phyloP scores from a whole-genome alignment of 2,888 invertebrate species.

The Nomada ferruginata region DNA sequence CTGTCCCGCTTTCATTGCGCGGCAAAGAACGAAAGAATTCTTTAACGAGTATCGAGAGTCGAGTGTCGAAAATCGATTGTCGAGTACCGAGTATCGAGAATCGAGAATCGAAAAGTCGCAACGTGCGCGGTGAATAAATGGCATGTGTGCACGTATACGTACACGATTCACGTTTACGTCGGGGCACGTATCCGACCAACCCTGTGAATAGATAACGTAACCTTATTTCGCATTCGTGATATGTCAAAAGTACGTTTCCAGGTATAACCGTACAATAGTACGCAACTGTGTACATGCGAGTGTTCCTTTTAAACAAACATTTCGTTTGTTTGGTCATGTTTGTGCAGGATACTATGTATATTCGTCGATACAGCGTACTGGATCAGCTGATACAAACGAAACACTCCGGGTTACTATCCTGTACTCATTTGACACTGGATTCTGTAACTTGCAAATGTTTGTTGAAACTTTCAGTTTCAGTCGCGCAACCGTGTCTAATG shows the following conservation, averaged over 20 bases:
- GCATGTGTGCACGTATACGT: not conserved
- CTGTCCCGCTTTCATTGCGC: no score
- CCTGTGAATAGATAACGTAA: slow-evolving; percentile 40
- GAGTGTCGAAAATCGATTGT: no score
- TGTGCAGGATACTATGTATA: no score
- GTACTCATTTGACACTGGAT: not conserved
- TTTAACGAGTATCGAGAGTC: no score
- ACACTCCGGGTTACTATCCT: not conserved
- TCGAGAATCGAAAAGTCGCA: slow-evolving; percentile 6
- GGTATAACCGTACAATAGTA: slow-evolving; percentile 9
- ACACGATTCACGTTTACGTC: not conserved
- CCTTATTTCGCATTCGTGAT: slow-evolving; percentile 49
- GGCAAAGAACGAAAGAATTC: no score
- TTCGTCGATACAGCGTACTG: not conserved
- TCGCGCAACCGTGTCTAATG: not conserved
- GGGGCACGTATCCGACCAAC: not conserved
- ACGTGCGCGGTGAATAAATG: not conserved
- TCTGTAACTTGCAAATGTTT: not conserved
- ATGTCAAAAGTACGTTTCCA: slow-evolving; percentile 19
- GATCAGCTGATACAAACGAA: slow-evolving; percentile 4
- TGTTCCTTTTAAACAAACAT: not conserved
- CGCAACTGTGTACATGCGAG: not conserved
- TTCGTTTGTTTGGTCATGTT: slow-evolving; percentile 5
- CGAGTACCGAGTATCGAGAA: no score
- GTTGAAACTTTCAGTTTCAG: not conserved